These are phyloP conservation scores for Tetraneura akinire DNA, from an alignment of 1,140 invertebrate genomes.

Conservation along the genomic window DNA sequence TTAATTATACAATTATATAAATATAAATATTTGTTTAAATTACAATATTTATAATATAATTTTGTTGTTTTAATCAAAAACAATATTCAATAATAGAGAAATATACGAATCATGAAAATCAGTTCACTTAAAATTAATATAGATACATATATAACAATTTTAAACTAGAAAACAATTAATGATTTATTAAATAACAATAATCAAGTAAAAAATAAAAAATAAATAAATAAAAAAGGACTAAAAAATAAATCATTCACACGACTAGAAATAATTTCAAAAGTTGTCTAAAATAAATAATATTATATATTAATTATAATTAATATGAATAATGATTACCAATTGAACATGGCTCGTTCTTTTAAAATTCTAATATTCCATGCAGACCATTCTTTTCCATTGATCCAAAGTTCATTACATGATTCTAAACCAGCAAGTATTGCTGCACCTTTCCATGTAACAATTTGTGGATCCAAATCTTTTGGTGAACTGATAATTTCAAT, in stretches of 20 bases:
- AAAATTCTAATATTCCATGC: conserved; percentile 81
- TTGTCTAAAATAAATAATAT: not conserved
- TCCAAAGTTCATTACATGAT: conserved; percentile 92
- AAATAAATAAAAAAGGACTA: too few relatives aligned
- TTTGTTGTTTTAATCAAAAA: too few relatives aligned
- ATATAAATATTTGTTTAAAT: too few relatives aligned
- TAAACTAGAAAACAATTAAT: not conserved
- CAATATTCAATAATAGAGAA: too few relatives aligned
- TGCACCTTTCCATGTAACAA: conserved; percentile 92
- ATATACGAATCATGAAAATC: too few relatives aligned
- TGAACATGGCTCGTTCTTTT: conserved; percentile 82
- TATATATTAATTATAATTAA: not conserved
- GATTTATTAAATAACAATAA: not conserved
- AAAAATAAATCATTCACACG: not conserved
- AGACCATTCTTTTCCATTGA: conserved; percentile 81
- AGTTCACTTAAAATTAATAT: too few relatives aligned
- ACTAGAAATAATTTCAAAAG: conserved; percentile 5
- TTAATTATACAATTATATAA: too few relatives aligned
- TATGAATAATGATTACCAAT: conserved; percentile 63
- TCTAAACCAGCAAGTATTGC: conserved; percentile 89
- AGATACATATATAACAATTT: not conserved
- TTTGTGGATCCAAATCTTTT: conserved; percentile 87
- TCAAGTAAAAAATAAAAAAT: too few relatives aligned
- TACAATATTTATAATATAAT: too few relatives aligned
- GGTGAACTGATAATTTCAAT: conserved; percentile 79